These are phyloP conservation scores for Saccostrea echinata DNA, from an alignment of 1,140 invertebrate species.

Conservation along the genomic window DNA sequence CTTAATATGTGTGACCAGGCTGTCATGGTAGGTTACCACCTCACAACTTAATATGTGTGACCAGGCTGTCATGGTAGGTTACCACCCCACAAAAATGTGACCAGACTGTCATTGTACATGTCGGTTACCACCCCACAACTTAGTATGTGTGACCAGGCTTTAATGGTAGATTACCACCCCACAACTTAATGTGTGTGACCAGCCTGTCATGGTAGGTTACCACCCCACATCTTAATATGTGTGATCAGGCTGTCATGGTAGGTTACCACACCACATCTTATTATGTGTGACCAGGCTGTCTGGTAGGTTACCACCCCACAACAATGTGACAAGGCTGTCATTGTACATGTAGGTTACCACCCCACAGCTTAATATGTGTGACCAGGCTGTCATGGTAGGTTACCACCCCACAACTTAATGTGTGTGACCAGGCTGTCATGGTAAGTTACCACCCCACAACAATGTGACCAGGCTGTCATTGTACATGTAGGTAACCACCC, in stretches of 20 bases:
- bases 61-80: slow-evolving; percentile 45
- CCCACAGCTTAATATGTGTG: slow-evolving; percentile 81
- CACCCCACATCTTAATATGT: slow-evolving; percentile 80
- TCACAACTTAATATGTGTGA: slow-evolving; percentile 81
- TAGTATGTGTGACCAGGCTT: slow-evolving; percentile 80
- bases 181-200: slow-evolving; percentile 50
- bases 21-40: slow-evolving; percentile 78
- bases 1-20: slow-evolving; percentile 80
- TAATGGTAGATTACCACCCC: slow-evolving; percentile 76
- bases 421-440: slow-evolving; percentile 76
- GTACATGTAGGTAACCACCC: slow-evolving; percentile 60
- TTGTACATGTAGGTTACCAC: slow-evolving; percentile 50
- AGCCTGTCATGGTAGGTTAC: slow-evolving; percentile 78
- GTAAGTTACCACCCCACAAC: slow-evolving; percentile 71
- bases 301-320: slow-evolving; percentile 71
- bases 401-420: slow-evolving; percentile 79
- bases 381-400: slow-evolving; percentile 79
- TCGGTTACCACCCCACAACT: slow-evolving; percentile 76
- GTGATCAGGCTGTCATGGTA: slow-evolving; percentile 80
- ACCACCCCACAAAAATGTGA: slow-evolving; percentile 80
- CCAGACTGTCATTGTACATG: slow-evolving; percentile 51
- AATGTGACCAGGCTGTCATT: slow-evolving; percentile 76
- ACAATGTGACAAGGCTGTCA: no score
- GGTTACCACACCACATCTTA: slow-evolving; percentile 79
- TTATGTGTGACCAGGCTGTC: slow-evolving; percentile 80